Base-by-base conservation (phyloP, 2,113 vertebrate genomes). In the Morone saxatilis region DNA sequence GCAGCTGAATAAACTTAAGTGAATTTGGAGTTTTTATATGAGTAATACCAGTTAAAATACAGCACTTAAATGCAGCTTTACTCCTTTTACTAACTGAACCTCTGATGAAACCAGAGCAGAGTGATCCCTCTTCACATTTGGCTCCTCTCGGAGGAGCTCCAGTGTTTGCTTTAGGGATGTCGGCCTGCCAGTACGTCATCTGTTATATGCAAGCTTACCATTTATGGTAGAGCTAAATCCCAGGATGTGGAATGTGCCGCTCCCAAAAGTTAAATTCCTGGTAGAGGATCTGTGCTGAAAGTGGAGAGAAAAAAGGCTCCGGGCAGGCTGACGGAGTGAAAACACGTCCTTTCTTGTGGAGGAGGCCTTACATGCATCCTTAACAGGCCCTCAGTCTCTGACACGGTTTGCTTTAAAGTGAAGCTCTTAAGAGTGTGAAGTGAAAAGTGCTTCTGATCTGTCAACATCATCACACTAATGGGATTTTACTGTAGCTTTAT, bases 181-280 rank as follows among this genome's bases (percentile, higher is more conserved):
- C 72, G 41, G 81, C 67, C 87, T 83, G 62, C 86, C 90, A 20
- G 90, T 88, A 87, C 94, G 94, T 95, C 95, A 95, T 86, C 80
- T 88, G 79, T 94, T 91, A 84, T 74, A 88, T 88, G 90, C 92
- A 80, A 93, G 85, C 86, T 96, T 95, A 95, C 96, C 96, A 95
- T 96, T 92, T 96, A 96, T 95, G 96, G 96, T 91, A 92, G 94
- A 95, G 91, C 84, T 89, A 91, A 93, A 94, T 95, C 92, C 94
- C 93, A 91, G 94, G 93, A 94, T 94, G 94, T 93, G 95, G 95
- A 94, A 94, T 93, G 93, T 88, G 95, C 95, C 95, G 88, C 94
- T 95, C 95, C 95, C 94, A 89, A 90, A 91, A 65, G 11, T 71
- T 79, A 87, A 90, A 95, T 94, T 95, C 92, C 91, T 94, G 90